These are phyloP conservation scores for Gasterosteus aculeatus DNA, from an alignment of 2,113 vertebrate species.

Conservation along the genomic window DNA sequence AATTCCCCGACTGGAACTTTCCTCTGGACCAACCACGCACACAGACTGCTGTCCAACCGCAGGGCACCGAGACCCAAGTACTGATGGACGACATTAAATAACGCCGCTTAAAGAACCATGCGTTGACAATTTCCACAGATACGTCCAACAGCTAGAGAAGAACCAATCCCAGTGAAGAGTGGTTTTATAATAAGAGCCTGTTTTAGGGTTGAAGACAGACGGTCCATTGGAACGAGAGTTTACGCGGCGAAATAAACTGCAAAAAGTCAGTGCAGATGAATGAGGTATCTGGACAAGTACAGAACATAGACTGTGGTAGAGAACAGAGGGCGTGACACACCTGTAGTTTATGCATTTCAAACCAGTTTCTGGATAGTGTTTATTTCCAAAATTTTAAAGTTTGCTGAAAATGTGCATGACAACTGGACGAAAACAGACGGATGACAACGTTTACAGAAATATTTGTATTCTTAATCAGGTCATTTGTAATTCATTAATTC, in stretches of 20 bases:
- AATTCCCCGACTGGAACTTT: constrained; percentile 48
- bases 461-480: neutral
- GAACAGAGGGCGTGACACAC: too few species aligned
- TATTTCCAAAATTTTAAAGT: neutral
- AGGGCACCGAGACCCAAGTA: neutral
- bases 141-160: neutral
- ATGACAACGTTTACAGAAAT: neutral
- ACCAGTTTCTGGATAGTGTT: neutral
- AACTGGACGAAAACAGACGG: too few species aligned
- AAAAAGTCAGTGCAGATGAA: too few species aligned
- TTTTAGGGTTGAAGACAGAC: neutral
- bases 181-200: neutral
- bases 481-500: neutral
- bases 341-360: too few species aligned
- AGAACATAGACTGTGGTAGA: too few species aligned
- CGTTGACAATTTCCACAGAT: neutral
- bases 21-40: constrained; percentile 2
- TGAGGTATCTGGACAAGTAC: too few species aligned
- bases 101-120: constrained; percentile 1
- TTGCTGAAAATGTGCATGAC: neutral
- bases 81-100: constrained; percentile 19
- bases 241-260: neutral
- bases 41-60: neutral
- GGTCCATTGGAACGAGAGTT: neutral
- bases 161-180: neutral